phyloP scores from a whole-genome alignment of 2,113 vertebrate species.

The Aptenodytes patagonicus region DNA sequence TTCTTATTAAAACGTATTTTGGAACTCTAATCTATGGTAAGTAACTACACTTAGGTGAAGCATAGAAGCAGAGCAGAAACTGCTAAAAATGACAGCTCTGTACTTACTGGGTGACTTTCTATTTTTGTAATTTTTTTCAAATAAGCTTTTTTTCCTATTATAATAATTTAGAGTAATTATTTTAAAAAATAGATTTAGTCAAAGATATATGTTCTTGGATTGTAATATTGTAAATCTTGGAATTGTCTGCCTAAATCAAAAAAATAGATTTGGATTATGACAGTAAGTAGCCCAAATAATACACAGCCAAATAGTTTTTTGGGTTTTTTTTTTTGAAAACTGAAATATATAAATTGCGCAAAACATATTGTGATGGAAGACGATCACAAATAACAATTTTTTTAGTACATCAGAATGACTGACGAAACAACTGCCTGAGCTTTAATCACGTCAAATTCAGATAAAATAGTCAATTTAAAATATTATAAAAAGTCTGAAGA shows the following conservation, averaged over 20 bases:
- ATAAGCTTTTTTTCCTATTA: not conserved
- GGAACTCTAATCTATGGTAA: not conserved
- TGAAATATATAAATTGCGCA: not conserved
- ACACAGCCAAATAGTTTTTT: not conserved
- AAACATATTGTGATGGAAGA: not conserved
- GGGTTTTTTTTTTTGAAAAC: not conserved
- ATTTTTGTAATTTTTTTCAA: not conserved
- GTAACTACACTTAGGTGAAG: slow-evolving; percentile 65
- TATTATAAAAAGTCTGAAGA: not conserved
- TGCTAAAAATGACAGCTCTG: slow-evolving; percentile 10
- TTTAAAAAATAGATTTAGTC: not conserved
- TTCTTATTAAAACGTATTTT: slow-evolving; percentile 5
- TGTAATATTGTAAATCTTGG: not conserved
- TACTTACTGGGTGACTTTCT: not conserved
- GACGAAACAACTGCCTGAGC: slow-evolving; percentile 47
- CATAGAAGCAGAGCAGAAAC: slow-evolving; percentile 15
- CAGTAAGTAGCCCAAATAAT: not conserved
- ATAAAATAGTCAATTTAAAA: not conserved
- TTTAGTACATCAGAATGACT: slow-evolving; percentile 26
- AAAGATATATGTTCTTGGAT: not conserved
- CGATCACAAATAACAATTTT: not conserved
- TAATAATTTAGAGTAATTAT: not conserved
- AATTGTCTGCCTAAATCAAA: not conserved
- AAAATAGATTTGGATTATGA: not conserved
- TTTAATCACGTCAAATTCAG: not conserved